Evolutionary conservation across 2,797 vertebrate genomes (phyloP).

Genomic region (Hirundo rustica): DNA sequence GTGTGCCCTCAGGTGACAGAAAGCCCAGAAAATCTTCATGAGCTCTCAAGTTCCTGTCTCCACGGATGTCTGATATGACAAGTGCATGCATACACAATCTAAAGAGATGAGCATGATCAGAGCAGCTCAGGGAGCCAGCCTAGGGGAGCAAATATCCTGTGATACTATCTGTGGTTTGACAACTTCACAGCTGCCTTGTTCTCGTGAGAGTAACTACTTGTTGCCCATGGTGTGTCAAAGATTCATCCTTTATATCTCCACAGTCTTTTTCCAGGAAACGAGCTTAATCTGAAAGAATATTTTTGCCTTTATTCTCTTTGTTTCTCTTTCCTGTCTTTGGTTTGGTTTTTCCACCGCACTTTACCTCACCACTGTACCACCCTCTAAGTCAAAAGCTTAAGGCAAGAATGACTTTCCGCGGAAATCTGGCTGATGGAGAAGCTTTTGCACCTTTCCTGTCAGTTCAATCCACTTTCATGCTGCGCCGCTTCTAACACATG

Average conservation of each 20-base stretch:
- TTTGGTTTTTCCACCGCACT: background rate
- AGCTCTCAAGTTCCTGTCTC: background rate
- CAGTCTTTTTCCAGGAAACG: background rate
- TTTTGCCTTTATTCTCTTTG: background rate
- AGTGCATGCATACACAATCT: background rate
- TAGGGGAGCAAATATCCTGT: background rate
- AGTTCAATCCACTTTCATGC: background rate
- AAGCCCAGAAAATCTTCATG: background rate
- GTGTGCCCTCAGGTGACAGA: background rate
- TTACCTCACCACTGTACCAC: background rate
- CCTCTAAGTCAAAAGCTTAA: background rate
- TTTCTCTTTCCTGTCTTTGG: background rate
- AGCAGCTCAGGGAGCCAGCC: background rate
- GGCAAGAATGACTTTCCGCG: background rate
- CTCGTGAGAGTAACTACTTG: background rate
- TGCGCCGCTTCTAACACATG: rapidly evolving
- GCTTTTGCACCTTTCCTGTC: background rate
- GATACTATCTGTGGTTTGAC: background rate
- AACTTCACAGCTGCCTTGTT: background rate
- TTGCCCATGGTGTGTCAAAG: background rate
- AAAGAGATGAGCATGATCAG: background rate
- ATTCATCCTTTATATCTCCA: background rate
- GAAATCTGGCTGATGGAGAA: background rate
- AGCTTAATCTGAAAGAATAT: background rate
- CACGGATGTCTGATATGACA: background rate